Base-by-base conservation (phyloP, 2,113 vertebrate genomes). In the Rhadina sibilatrix region DNA sequence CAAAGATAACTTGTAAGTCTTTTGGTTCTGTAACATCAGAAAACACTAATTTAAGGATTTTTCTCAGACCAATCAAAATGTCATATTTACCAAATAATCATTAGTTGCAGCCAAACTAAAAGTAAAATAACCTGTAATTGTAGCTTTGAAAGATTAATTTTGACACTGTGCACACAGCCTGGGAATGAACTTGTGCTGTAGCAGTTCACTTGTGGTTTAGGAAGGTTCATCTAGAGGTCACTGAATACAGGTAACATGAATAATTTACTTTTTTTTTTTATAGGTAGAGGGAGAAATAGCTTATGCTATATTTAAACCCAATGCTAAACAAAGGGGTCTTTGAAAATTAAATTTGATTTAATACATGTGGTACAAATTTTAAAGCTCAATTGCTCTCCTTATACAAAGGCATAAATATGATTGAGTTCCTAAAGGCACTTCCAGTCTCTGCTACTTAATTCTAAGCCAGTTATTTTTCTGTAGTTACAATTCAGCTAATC, bases 261-360 rank as follows among this genome's bases (percentile, higher is more conserved):
- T 75, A 97, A 93, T 85, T 97, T 74, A 83, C 65, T 59, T 88
- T 94, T 97, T 95, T 85, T 88, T 94, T 97, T 95, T 85, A 71
- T 47, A 93, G 20, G 52, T 68, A 78, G 33, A 74, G 27, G 89
- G 89, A 92, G 59, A 96, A 87, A 79, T 60, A 89, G 60, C 38
- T 97, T 95, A 91, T 61, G 10, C 60, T 89, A 30, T 76, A 87
- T 95, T 96, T 94, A 71, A 96, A 94, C 33, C 31, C 19, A 13
- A 17, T 49, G 57, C 40, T 87, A 96, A 96, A 97, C 92, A 97
- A 98, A 95, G 49, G 35, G 27, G 47, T 81, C 84, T 93, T 97
- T 96, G 90, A 96, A 88, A 96, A 83, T 72, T 88, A 72, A 47
- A 74, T 72, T 82, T 49, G 28, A 68, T 83, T 96, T 94, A 87